Base-by-base conservation (phyloP, 2,888 invertebrate species). In the Hyppa rectilinea region DNA sequence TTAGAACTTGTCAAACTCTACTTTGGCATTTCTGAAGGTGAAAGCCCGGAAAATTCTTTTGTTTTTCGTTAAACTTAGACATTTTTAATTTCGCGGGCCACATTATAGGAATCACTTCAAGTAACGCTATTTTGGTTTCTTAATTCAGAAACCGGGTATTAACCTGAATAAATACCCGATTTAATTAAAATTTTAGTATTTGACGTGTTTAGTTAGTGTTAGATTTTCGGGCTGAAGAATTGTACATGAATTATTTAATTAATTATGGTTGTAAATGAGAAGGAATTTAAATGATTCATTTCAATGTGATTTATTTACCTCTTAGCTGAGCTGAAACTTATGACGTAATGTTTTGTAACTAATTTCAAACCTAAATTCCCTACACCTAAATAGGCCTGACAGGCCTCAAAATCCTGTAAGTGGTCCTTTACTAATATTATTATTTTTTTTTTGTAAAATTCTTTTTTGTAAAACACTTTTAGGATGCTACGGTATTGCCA, bases 301-400 rank as follows among this genome's bases (percentile, higher is more conserved):
- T 12, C 36, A 49, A n/a, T 29, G n/a, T 17, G 4, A 60, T 29
- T 58, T 58, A 34, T 73, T 72, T 43, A n/a, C 74, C 50, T 62
- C 9, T 52, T 43, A 23, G 2, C 12, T 31, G 6, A 45, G 23
- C 12, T 36, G 14, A 63, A 45, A 38, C 31, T 26, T 38, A 23
- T n/a, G n/a, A 29, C 12, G 6, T 34, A 38, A 62, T n/a, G 0
- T 53, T 65, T 26, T 14, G 29, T 74, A 45, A 71, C 38, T 52
- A 45, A 53, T 53, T 64, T 26, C 20, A 34, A 38, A 34, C 3
- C 3, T 5, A 4, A 26, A 2, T 38, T 56, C 50, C 12, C 26
- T n/a, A n/a, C n/a, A n/a, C n/a, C n/a, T n/a, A n/a, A n/a, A n/a
- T n/a, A n/a, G n/a, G n/a, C n/a, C n/a, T n/a, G n/a, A n/a, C n/a